Evolutionary conservation across 2,113 vertebrate genomes (phyloP), one percentile per base, ranked within the genome.

Genomic region (Lipophrys pholis): DNA sequence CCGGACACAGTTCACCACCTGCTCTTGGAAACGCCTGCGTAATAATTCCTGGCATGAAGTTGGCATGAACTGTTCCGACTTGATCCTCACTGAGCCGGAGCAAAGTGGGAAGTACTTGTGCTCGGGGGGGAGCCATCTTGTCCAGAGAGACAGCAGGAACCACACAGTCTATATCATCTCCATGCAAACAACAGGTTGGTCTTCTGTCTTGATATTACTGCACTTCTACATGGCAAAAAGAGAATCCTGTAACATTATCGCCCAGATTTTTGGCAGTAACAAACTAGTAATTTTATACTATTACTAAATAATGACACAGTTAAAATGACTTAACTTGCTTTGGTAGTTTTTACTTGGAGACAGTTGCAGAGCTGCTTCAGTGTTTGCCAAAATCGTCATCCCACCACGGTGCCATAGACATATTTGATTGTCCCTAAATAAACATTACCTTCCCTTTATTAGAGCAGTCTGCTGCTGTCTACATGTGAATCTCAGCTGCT

Each of bases 41-140:
- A 39, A 73, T 38, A 0, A 45, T 1, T 74, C 1, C 8, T 86
- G 83, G 81, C 5, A 6, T n/a, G 0, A 6, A 1, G 57, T 69
- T 16, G 43, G 14, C 17, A 4, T 30, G 21, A 15, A 0, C 0
- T 9, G n/a, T 0, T 8, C 0, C 1, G 40, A 80, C 12, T 58
- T 89, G 48, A 72, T 11, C 2, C 80, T 91, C 52, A 80, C 63
- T 5, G 4, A 74, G 12, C 84, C 88, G 5, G 8, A 73, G 51
- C 42, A 91, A 16, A 89, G 74, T 0, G 88, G 85, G 2, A 0
- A 5, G 14, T 91, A 91, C 58, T 46, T n/a, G 8, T 91, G 90
- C 67, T 0, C 0, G 0, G 69, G 77, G 7, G 2, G 69, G 77
- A 7, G 21, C 59, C 0, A 0, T 0, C 0, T 1, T n/a, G 0